Base-by-base conservation (phyloP, 2,888 invertebrate genomes). In the Drosophila limbata region DNA sequence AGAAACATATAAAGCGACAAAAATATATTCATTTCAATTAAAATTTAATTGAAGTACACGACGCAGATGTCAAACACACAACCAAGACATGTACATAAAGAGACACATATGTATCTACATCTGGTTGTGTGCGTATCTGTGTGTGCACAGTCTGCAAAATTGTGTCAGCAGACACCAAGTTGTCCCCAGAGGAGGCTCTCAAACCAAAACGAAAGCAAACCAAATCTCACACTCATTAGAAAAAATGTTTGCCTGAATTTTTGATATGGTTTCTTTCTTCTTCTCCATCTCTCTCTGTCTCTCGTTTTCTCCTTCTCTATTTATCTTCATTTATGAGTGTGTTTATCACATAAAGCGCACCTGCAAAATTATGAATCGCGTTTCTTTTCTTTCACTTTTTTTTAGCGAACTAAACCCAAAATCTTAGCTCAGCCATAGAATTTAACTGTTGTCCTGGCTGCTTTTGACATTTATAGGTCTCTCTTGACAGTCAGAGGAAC, bases 31-130 rank as follows among this genome's bases (percentile, higher is more conserved):
- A 84, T 84, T 87, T 88, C 82, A 85, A 85, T 84, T 85, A 87
- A 88, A 88, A 71, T 85, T 86, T 88, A 87, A 85, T 85, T 85
- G 84, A 86, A 86, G 81, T 84, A 81, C 84, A 65, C 59, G 65
- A 61, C 52, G 63, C 57, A 40, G 40, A 19, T 62, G 37, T 55
- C 39, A 47, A 28, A 55, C 73, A 69, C 25, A 33, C 44, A 51
- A 51, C 69, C 33, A 70, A 64, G 80, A 66, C 68, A 55, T 68
- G 63, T 51, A 51, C 61, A 59, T 62, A 67, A 37, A 61, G 13
- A 21, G 25, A 52, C 19, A 52, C 33, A 60, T 9, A 25, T 53
- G 31, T 28, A 42, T 17, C 1, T 55, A 19, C 13, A 4, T 55
- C 6, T 25, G 44, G 2, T 6, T 42, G 2, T 42, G 5, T 53